Conservation (phyloP, 2,113 vertebrate genomes). For the Heteronetta atricapilla region DNA sequence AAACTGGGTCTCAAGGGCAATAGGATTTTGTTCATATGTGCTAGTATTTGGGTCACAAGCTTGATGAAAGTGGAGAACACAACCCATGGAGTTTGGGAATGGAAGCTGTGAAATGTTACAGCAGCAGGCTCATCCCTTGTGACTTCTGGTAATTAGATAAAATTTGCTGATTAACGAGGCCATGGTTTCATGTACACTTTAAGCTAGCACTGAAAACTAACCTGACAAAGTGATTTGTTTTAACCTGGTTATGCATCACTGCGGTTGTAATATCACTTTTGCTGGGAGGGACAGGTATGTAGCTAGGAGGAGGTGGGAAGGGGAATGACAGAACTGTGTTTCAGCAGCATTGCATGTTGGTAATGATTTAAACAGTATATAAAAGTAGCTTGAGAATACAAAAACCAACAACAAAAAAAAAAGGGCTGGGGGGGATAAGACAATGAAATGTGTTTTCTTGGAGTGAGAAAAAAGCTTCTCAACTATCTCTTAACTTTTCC, state of each 20-base stretch:
- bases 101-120: background rate
- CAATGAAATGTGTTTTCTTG: background rate
- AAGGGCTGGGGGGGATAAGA: background rate
- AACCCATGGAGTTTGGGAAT: background rate
- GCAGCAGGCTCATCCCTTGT: slow-evolving; percentile 31
- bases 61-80: background rate
- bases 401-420: background rate
- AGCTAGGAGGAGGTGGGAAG: background rate
- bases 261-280: background rate
- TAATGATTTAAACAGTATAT: background rate
- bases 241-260: slow-evolving; percentile 6
- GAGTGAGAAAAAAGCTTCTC: no score
- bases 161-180: slow-evolving; percentile 47
- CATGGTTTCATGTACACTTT: background rate
- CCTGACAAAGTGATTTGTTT: slow-evolving; percentile 36
- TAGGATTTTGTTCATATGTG: background rate
- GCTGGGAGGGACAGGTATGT: background rate
- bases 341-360: background rate
- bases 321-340: background rate
- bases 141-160: slow-evolving; percentile 52
- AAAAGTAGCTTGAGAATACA: background rate
- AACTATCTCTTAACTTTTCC: background rate
- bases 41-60: slow-evolving; percentile 46
- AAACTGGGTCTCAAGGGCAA: background rate
- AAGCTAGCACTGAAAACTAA: slow-evolving; percentile 18